Percentiles rank a stretch among this genome's conserved stretches.
Evolutionary conservation across 2,113 vertebrate species (phyloP).

Genomic region (Microcebus murinus): DNA sequence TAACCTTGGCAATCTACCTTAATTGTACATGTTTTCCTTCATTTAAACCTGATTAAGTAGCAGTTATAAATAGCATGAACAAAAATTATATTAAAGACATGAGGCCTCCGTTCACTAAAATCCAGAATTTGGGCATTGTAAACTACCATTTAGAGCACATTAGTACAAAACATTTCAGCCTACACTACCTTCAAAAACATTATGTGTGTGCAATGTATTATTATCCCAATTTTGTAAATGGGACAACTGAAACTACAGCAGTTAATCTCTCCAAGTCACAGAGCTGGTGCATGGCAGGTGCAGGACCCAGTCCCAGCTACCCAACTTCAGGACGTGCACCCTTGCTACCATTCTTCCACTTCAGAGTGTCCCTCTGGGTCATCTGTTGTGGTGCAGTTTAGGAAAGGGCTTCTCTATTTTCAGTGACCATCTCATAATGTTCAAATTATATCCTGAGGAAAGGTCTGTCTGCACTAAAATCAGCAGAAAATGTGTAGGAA

Average conservation of each 20-base stretch:
- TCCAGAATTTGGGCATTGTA: not conserved
- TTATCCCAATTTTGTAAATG: not conserved
- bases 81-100: slow-evolving; percentile 16
- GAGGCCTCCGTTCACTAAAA: not conserved
- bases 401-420: not conserved
- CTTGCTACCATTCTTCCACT: not conserved
- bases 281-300: no score
- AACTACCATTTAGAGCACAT: not conserved
- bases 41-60: not conserved
- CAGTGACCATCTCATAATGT: not conserved
- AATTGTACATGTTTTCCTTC: not conserved
- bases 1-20: not conserved
- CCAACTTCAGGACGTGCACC: not conserved
- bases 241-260: not conserved
- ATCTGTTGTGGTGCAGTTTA: not conserved
- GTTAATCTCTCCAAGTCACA: not conserved
- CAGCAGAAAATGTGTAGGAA: not conserved
- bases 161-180: not conserved
- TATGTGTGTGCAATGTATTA: not conserved
- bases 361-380: not conserved
- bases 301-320: not conserved
- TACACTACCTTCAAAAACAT: not conserved
- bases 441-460: not conserved
- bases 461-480: not conserved
- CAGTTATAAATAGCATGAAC: not conserved